Percentiles rank a stretch among this genome's conserved stretches.
Evolutionary conservation across 2,797 vertebrate genomes (phyloP).

Genomic region (Pampus argenteus): DNA sequence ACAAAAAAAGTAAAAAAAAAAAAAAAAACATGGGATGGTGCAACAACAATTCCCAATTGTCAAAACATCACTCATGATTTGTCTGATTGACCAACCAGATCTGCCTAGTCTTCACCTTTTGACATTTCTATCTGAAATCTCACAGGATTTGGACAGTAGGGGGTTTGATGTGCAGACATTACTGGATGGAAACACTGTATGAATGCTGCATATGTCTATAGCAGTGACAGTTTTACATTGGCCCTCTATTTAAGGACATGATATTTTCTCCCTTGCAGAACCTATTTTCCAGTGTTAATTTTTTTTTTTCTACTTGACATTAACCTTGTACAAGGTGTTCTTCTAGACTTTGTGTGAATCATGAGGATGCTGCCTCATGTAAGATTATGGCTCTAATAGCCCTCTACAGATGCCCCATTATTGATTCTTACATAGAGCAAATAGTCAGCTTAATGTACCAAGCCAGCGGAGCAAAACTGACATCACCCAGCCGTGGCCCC

Average conservation of each 20-base stretch:
- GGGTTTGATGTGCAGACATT: constrained; percentile 4
- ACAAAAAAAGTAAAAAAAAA: constrained; percentile 32
- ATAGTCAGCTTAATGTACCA: constrained; percentile 75
- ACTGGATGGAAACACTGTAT: constrained; percentile 13
- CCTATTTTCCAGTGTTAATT: constrained; percentile 36
- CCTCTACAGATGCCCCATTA: constrained; percentile 76
- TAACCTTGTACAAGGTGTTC: constrained; percentile 76
- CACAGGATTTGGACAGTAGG: constrained; percentile 16
- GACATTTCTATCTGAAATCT: constrained; percentile 42
- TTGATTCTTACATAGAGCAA: constrained; percentile 78
- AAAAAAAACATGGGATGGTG: constrained; percentile 38
- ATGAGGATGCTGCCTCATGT: constrained; percentile 71
- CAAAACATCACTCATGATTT: constrained; percentile 46
- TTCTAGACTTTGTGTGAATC: constrained; percentile 68
- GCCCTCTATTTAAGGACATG: constrained; percentile 16
- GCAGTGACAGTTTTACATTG: not conserved
- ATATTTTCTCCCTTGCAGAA: constrained; percentile 29
- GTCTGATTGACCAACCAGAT: constrained; percentile 48
- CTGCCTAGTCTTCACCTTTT: constrained; percentile 36
- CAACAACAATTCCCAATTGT: constrained; percentile 49
- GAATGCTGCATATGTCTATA: constrained; percentile 1
- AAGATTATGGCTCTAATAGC: constrained; percentile 79
- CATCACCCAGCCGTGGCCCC: constrained; percentile 68
- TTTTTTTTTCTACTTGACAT: constrained; percentile 55
- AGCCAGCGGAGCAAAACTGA: constrained; percentile 77